Evolutionary conservation across 1,140 invertebrate genomes (phyloP).

Genomic region (Pseudomyrmex sp.): DNA sequence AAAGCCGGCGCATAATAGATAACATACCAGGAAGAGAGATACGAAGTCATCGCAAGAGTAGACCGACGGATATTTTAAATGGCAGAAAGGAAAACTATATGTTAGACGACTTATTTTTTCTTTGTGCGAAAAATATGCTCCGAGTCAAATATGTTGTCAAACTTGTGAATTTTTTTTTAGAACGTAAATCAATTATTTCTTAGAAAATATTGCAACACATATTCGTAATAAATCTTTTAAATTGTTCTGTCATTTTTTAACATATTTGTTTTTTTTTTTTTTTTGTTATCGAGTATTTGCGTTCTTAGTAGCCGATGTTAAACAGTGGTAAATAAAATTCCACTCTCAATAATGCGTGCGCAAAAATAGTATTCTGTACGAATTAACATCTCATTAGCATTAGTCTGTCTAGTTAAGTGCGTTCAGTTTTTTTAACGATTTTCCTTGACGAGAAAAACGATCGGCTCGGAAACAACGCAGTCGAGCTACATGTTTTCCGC

Average conservation of each 20-base stretch:
- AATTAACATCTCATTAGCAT: conserved; percentile 46
- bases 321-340: conserved; percentile 34
- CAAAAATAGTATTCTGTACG: not conserved
- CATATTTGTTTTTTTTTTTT: not conserved
- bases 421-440: conserved; percentile 15
- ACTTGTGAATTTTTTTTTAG: not conserved
- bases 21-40: conserved; percentile 18
- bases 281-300: not conserved
- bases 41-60: not conserved
- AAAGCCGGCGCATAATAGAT: not conserved
- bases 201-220: not conserved
- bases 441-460: not conserved
- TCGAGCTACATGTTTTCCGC: conserved; percentile 5
- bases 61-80: too few species aligned
- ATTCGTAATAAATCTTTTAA: not conserved
- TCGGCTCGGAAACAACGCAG: conserved; percentile 2
- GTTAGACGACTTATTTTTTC: too few species aligned
- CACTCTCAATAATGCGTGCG: not conserved
- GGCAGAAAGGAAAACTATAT: conserved; percentile 8
- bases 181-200: not conserved
- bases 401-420: not conserved
- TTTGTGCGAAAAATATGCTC: too few species aligned
- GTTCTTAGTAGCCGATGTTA: not conserved
- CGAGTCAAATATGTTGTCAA: too few species aligned
- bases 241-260: not conserved